Evolutionary conservation across 2,113 vertebrate species (phyloP).

Genomic region (Scophthalmus maximus): DNA sequence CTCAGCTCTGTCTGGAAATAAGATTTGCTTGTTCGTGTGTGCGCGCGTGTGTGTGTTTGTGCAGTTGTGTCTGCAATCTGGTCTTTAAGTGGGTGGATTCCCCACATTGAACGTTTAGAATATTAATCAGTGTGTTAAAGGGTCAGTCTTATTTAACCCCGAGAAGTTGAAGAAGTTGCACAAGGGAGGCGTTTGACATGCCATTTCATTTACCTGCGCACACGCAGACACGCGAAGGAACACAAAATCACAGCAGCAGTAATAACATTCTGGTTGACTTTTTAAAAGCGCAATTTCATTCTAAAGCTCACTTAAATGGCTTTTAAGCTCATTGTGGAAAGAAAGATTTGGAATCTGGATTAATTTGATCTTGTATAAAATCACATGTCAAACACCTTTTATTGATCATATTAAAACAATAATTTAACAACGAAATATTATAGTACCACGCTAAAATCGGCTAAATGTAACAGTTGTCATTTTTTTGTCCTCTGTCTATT

Average conservation of each 20-base stretch:
- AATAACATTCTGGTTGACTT: neutral
- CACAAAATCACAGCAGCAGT: neutral
- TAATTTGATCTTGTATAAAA: neutral
- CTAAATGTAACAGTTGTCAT: neutral
- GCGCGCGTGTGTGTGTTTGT: neutral
- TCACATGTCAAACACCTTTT: neutral
- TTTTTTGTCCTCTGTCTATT: conserved; percentile 58
- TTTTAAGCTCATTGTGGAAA: too few species aligned
- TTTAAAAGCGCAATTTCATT: neutral
- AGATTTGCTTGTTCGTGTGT: conserved; percentile 16
- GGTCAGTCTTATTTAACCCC: conserved; percentile 9
- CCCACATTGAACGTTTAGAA: neutral
- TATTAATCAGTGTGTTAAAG: conserved; percentile 16
- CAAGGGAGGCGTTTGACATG: neutral
- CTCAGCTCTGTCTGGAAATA: conserved; percentile 24
- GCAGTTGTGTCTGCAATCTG: neutral
- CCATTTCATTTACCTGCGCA: neutral
- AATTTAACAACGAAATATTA: too few species aligned
- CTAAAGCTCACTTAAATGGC: neutral
- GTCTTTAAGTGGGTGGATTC: too few species aligned
- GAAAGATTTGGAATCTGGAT: neutral
- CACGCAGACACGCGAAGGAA: too few species aligned
- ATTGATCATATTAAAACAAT: too few species aligned
- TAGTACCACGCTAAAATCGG: too few species aligned
- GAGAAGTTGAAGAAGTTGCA: neutral